phyloP scores from a whole-genome alignment of 1,140 invertebrate genomes.

The Drosophila nebulosa region DNA sequence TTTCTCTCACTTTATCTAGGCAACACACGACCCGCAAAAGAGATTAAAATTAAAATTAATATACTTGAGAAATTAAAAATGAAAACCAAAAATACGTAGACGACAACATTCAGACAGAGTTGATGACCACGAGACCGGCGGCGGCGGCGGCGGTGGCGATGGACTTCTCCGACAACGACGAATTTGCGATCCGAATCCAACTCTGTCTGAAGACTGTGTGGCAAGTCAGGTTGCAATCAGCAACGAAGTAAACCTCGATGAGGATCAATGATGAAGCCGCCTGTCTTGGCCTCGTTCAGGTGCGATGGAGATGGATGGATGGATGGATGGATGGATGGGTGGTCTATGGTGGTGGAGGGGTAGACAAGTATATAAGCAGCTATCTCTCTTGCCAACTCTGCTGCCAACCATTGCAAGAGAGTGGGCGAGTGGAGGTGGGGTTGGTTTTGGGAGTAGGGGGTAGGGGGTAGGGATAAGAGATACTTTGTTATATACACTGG shows the following conservation, averaged over 20 bases:
- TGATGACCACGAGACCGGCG: constrained; percentile 63
- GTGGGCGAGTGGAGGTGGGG: neutral
- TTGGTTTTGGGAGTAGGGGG: neutral
- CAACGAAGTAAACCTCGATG: constrained; percentile 38
- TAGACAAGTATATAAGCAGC: constrained; percentile 55
- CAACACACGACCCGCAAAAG: constrained; percentile 57
- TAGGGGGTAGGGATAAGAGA: constrained; percentile 15
- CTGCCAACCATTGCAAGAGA: neutral
- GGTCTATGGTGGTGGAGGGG: constrained; percentile 2
- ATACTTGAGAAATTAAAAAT: too few relatives aligned
- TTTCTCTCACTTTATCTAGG: constrained; percentile 52
- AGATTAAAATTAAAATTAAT: constrained; percentile 10
- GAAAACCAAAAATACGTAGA: constrained; percentile 38
- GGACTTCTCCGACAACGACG: constrained; percentile 26
- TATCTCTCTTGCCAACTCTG: constrained; percentile 28
- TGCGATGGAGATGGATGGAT: constrained; percentile 26
- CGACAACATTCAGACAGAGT: constrained; percentile 74
- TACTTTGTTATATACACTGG: constrained; percentile 40
- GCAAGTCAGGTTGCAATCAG: constrained; percentile 21
- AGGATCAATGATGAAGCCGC: constrained; percentile 48
- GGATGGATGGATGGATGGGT: constrained; percentile 14
- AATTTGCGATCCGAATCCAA: constrained; percentile 66
- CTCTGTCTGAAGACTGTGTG: constrained; percentile 80
- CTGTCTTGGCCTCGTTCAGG: constrained; percentile 29
- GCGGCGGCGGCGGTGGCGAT: constrained; percentile 20